These are phyloP conservation scores for Onthophagus sagittarius DNA, from an alignment of 2,888 invertebrate species.

Conservation along the genomic window DNA sequence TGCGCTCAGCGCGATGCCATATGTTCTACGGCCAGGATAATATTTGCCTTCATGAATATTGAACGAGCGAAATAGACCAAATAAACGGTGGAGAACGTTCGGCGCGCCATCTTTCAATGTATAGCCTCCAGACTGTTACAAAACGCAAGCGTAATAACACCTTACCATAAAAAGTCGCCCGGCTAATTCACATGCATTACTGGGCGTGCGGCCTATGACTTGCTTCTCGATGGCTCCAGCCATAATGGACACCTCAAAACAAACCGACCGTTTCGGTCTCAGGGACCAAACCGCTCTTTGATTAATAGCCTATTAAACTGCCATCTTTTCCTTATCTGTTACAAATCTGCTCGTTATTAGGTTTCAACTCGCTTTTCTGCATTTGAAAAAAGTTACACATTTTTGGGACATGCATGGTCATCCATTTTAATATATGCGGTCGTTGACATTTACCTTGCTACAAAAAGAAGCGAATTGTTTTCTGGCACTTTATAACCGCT, in stretches of 20 bases:
- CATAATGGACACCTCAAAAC: constrained; percentile 11
- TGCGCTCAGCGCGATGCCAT: not conserved
- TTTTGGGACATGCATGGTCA: not conserved
- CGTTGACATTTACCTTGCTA: not conserved
- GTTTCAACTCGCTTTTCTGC: not conserved
- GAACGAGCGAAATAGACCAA: not conserved
- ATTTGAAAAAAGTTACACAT: not conserved
- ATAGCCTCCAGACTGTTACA: constrained; percentile 1
- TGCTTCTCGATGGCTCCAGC: constrained; percentile 1
- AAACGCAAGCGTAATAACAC: constrained; percentile 6
- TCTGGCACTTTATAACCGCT: not conserved
- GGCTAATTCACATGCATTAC: constrained; percentile 4
- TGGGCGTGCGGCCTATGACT: constrained; percentile 6
- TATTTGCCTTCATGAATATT: not conserved
- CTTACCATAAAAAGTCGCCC: constrained; percentile 10
- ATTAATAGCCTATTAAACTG: constrained; percentile 10
- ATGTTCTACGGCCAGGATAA: not conserved
- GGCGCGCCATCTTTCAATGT: not conserved
- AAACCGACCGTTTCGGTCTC: constrained; percentile 4
- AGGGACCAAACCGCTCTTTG: not conserved
- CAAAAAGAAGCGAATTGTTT: not conserved
- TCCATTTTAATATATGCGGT: not conserved
- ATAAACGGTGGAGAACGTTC: not conserved
- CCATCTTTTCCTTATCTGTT: constrained; percentile 7
- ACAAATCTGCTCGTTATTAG: not conserved